Evolutionary conservation across 2,888 invertebrate genomes (phyloP), one percentile per base, ranked within the genome.

Genomic region (Nemapogon koenigi): DNA sequence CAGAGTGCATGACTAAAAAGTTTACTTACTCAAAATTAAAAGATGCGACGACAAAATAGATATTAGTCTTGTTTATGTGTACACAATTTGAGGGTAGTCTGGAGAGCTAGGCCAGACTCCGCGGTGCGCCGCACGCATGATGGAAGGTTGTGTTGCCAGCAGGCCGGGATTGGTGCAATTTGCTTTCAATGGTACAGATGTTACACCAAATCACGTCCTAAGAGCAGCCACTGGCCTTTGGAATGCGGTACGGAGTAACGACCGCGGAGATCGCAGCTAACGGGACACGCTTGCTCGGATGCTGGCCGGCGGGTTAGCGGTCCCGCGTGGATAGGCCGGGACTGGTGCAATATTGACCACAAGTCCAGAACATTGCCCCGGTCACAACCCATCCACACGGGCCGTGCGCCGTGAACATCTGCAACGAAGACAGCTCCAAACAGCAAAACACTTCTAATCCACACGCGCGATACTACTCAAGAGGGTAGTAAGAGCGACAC

Each of bases 121-220:
- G n/a, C n/a, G n/a, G n/a, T n/a, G n/a, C n/a, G n/a, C n/a, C n/a
- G n/a, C n/a, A n/a, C n/a, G n/a, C n/a, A n/a, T n/a, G n/a, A n/a
- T n/a, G n/a, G n/a, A n/a, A n/a, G n/a, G n/a, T n/a, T n/a, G n/a
- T n/a, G 57, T 69, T 70, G 69, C 72, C 66, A 59, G 79, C 71
- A 80, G 80, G 80, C 79, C 79, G 79, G 80, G 79, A 76, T 76
- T 68, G 79, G 80, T 80, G 80, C 80, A 80, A 80, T 79, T 59
- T 73, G 76, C 67, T 68, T 39, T 17, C 15, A 25, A 61, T 62
- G 56, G 53, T 65, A 75, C 76, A 78, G 70, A 55, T 54, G 63
- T 79, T 76, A 72, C 79, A 75, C 79, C 78, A 57, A 75, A 69
- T 69, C 79, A 63, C 78, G 75, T 64, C 75, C 80, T 79, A 76